Conservation (phyloP, 2,797 vertebrate genomes). For the Remorina albescens region DNA sequence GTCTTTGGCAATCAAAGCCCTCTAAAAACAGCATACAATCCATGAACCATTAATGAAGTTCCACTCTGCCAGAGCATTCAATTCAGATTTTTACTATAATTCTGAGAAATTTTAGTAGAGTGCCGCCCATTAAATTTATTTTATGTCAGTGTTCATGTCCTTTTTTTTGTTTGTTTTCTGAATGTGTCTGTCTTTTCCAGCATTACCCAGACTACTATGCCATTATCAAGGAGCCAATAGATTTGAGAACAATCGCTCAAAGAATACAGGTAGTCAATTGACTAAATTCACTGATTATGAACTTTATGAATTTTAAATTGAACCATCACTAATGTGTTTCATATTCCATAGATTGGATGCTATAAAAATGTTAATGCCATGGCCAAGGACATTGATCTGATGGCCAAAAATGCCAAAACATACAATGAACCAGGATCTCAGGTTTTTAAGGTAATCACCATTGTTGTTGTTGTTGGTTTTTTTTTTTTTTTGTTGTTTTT, state of each 20-base stretch:
- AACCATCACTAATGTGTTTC: background rate
- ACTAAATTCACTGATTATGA: background rate
- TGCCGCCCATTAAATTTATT: background rate
- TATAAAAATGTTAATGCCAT: conserved; percentile 96
- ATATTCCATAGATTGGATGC: conserved; percentile 87
- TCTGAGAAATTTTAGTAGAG: background rate
- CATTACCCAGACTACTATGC: conserved; percentile 99
- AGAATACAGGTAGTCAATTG: conserved; percentile 92
- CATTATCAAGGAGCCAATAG: conserved; percentile 98
- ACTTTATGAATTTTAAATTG: background rate
- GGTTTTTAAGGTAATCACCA: conserved; percentile 94
- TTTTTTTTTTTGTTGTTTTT: too few species aligned
- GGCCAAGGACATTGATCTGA: conserved; percentile 96
- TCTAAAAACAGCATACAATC: background rate
- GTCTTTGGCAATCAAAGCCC: background rate
- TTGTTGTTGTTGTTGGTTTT: too few species aligned
- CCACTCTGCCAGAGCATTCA: background rate
- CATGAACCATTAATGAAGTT: background rate
- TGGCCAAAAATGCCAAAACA: conserved; percentile 99
- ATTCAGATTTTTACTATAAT: background rate
- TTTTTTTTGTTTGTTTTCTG: too few species aligned
- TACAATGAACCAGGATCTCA: conserved; percentile 99
- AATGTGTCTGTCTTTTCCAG: conserved; percentile 79
- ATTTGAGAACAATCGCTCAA: conserved; percentile 95
- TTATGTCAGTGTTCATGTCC: background rate